Evolutionary conservation across 2,888 invertebrate species (phyloP).

Genomic region (Xylota sylvarum): DNA sequence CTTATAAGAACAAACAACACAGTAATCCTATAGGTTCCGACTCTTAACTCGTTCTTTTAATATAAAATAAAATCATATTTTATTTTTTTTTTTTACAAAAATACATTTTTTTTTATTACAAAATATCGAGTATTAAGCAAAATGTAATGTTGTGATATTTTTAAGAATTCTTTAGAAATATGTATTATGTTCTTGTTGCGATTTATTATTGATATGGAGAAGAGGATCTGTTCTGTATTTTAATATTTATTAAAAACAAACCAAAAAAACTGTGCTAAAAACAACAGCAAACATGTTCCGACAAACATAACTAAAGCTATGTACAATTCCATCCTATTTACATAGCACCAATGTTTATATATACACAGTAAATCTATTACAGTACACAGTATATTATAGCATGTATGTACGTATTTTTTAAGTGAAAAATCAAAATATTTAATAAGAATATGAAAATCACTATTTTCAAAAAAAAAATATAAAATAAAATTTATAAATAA

Average conservation of each 20-base stretch:
- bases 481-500: not conserved
- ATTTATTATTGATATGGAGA: not conserved
- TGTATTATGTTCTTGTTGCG: constrained; percentile 51
- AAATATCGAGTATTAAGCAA: constrained; percentile 43
- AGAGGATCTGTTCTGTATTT: constrained; percentile 4
- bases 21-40: constrained; percentile 46
- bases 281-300: constrained; percentile 47
- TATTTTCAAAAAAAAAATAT: constrained; percentile 17
- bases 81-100: constrained; percentile 24
- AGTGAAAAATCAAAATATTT: constrained; percentile 50
- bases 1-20: constrained; percentile 37
- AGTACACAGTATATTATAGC: not conserved
- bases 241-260: not conserved
- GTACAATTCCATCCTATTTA: constrained; percentile 61
- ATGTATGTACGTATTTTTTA: constrained; percentile 24
- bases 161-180: constrained; percentile 52
- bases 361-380: constrained; percentile 19
- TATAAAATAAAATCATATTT: too few species aligned
- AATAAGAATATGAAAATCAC: constrained; percentile 27
- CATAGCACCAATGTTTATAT: constrained; percentile 45
- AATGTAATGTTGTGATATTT: constrained; percentile 68
- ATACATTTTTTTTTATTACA: constrained; percentile 38
- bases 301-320: constrained; percentile 31
- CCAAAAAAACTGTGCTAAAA: constrained; percentile 28
- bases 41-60: too few species aligned